Evolutionary conservation across 2,797 vertebrate genomes (phyloP), one percentile per base, ranked within the genome.

Genomic region (Pangasius mekongensis): DNA sequence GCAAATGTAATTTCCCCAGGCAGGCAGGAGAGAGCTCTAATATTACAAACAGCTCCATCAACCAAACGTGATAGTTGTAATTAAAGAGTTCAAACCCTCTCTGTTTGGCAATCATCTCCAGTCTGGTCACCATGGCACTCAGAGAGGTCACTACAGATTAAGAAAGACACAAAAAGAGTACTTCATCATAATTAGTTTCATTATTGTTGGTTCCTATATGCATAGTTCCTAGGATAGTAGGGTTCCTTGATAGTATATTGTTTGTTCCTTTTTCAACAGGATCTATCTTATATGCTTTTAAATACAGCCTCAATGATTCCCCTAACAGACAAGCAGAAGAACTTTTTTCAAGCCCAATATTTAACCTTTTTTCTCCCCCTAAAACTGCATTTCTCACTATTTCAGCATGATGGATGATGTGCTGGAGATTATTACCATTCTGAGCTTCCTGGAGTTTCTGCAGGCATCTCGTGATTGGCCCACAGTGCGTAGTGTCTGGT

Each of bases 41-140:
- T 30, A 66, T 66, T 33, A 83, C 62, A 83, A 64, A 47, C 36
- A 33, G 18, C 43, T 49, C 27, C 16, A 83, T 49, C 18, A 66
- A 67, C 1, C 82, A 66, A 47, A 60, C 22, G 7, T 86, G 22
- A 22, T 33, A 49, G 16, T 22, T 77, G 3, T 62, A 86, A 86
- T 67, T 60, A 64, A 81, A 80, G 27, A 49, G 1, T 91, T 87
- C 94, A 91, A 94, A 98, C 97, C 97, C 95, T 92, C 93, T 97
- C 89, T 95, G 94, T 88, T 94, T 96, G 82, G 96, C 96, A 39
- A 97, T 96, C 86, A 91, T 90, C 93, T 98, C 96, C 93, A 98
- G 92, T 6, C 91, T 93, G 90, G 92, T 95, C 92, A 94, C 94
- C 91, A 95, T 94, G 90, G 91, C 90, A 85, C 92, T 95, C 89